Percentiles rank a stretch among this genome's conserved stretches.
Conservation (phyloP, 2,797 vertebrate species). For the Tadarida brasiliensis region DNA sequence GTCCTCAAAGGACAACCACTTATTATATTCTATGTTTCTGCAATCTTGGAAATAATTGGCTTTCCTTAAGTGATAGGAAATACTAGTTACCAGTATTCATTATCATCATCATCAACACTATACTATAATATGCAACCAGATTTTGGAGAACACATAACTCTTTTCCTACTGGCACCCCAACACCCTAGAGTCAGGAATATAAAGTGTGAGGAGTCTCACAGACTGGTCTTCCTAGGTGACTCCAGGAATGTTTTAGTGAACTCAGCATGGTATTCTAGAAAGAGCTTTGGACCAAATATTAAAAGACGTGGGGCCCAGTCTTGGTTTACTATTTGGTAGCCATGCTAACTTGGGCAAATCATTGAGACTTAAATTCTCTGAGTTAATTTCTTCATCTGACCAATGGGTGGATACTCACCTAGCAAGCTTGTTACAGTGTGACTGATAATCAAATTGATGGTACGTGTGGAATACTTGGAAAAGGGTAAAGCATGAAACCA, state of each 20-base stretch:
- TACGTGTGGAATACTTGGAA: not conserved
- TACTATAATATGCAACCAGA: not conserved
- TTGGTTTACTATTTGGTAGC: not conserved
- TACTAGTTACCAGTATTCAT: not conserved
- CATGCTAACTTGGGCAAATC: not conserved
- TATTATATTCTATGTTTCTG: not conserved
- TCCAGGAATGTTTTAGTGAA: not conserved
- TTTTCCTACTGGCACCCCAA: not conserved
- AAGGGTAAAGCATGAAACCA: not conserved
- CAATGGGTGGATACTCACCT: not conserved
- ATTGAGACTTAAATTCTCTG: not conserved
- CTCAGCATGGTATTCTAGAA: not conserved
- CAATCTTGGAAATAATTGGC: not conserved
- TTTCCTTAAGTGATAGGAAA: slow-evolving; percentile 7
- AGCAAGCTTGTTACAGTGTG: not conserved
- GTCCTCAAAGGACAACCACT: not conserved
- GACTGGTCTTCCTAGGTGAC: not conserved
- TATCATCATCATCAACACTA: not conserved
- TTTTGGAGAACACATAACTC: not conserved
- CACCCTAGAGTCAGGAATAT: not conserved
- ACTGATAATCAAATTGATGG: not conserved
- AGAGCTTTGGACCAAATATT: not conserved
- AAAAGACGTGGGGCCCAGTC: not conserved
- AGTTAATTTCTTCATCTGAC: not conserved
- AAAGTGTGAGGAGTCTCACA: not conserved